Percentiles rank a stretch among this genome's conserved stretches.
Conservation (phyloP, 1,140 invertebrate species). For the Pseudomyrmex gracilis region DNA sequence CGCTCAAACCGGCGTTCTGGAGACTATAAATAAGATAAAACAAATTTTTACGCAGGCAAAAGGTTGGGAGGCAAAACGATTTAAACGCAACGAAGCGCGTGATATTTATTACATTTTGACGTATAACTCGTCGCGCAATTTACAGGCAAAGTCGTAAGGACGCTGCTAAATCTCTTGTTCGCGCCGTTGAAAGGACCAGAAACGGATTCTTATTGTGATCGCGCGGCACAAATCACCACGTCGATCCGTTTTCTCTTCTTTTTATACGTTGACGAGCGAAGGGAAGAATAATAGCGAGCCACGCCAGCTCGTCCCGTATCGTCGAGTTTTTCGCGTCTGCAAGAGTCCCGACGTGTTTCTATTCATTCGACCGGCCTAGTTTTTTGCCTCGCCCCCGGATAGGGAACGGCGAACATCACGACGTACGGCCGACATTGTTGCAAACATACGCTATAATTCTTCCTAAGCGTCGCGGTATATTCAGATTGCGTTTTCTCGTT, state of each 20-base stretch:
- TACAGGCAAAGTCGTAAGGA: conserved; percentile 57
- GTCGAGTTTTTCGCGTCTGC: conserved; percentile 39
- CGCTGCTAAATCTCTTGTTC: conserved; percentile 40
- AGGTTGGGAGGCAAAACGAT: not conserved
- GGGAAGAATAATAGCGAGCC: conserved; percentile 38
- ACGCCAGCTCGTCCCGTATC: conserved; percentile 31
- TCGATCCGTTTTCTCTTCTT: conserved; percentile 2
- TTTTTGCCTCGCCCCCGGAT: conserved; percentile 14
- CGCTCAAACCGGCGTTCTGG: not conserved
- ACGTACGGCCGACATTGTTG: conserved; percentile 34
- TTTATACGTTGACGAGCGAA: conserved; percentile 17
- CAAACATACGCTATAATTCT: conserved; percentile 34
- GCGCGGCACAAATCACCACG: conserved; percentile 34
- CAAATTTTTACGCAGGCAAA: not conserved
- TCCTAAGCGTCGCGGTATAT: conserved; percentile 17
- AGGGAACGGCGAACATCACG: conserved; percentile 28
- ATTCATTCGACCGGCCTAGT: conserved; percentile 54
- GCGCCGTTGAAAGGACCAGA: conserved; percentile 24
- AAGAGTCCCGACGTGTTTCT: conserved; percentile 34
- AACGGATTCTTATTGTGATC: conserved; percentile 50
- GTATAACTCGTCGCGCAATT: conserved; percentile 16
- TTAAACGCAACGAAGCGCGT: conserved; percentile 24
- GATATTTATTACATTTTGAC: conserved; percentile 18
- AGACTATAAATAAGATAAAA: conserved; percentile 42
- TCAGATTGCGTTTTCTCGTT: conserved; percentile 1